Evolutionary conservation across 2,113 vertebrate genomes (phyloP), one percentile per base, ranked within the genome.

Genomic region (Pseudonaja textilis): DNA sequence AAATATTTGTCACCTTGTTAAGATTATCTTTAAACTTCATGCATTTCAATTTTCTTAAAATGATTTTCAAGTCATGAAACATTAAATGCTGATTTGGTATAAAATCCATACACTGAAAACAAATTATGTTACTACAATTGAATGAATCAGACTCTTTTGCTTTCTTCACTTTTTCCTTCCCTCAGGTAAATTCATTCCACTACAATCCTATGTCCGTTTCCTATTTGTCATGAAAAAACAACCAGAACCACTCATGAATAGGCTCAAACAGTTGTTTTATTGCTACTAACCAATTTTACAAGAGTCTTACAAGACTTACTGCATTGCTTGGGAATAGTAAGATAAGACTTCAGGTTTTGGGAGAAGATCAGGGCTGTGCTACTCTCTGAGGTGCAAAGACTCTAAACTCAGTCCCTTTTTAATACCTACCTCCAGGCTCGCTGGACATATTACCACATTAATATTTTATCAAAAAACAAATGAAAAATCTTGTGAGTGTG

Each of bases 61-160:
- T 91, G 26, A 93, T 95, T 97, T 96, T 96, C 93, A 90, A 88
- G 54, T 89, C 85, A 92, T 34, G 22, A 95, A 64, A 94, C 90
- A 95, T 91, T 93, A 96, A 95, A 94, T 52, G 90, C 92, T 95
- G 91, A 14, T 55, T 95, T 96, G 96, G 14, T 93, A 86, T 90
- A n/a, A 57, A 87, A 74, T n/a, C 39, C 81, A n/a, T 91, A 61
- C 91, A 92, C 45, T 90, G 18, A 95, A 90, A 92, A 52, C 93
- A 89, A 93, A 54, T 92, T 93, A 93, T 26, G 74, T 18, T 87
- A 9, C 74, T 81, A 22, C 74, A 81, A 23, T 39, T 81, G 74
- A 81, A 42, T 81, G 18, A 81, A 42, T 81, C 74, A 9, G 74
- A 81, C 74, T 42, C 7, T 81, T 81, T 81, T 81, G 69, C 34